These are phyloP conservation scores for Montipora foliosa DNA, from an alignment of 64 coral and sea anemone genomes.

Conservation along the genomic window DNA sequence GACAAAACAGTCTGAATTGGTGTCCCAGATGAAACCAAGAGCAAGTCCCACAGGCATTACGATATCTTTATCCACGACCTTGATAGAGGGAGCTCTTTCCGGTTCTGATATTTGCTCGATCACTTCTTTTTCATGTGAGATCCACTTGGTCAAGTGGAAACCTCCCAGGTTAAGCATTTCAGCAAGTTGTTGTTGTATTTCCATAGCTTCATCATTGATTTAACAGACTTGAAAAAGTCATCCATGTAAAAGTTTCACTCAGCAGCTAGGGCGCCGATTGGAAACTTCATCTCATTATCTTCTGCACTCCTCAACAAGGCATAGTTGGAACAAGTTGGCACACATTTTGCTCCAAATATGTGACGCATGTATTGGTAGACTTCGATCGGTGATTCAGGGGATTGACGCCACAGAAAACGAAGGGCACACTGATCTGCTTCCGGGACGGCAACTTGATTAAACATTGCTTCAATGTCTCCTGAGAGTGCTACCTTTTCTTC, in stretches of 20 bases:
- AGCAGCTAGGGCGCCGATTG: neutral
- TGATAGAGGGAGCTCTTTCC: conserved; percentile 3
- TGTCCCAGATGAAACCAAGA: conserved; percentile 46
- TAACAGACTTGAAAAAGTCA: conserved; percentile 25
- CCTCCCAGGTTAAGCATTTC: neutral
- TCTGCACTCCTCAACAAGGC: conserved; percentile 15
- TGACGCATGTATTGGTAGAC: conserved; percentile 31
- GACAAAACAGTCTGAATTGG: conserved; percentile 24
- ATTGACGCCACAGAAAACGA: conserved; percentile 18
- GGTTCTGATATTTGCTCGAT: conserved; percentile 12
- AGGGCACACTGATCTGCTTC: neutral
- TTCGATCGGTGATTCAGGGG: neutral
- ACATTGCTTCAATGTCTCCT: conserved; percentile 58
- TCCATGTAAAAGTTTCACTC: conserved; percentile 44
- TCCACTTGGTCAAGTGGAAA: conserved; percentile 34
- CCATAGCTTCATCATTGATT: neutral
- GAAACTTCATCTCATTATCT: conserved; percentile 17
- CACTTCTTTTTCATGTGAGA: conserved; percentile 1
- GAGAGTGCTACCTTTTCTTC: conserved; percentile 47
- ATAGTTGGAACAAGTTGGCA: conserved; percentile 37
- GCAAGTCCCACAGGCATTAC: conserved; percentile 17
- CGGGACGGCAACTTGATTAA: conserved; percentile 38
- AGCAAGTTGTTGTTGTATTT: conserved; percentile 2
- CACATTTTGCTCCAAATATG: conserved; percentile 45
- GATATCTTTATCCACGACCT: conserved; percentile 9